phyloP scores from a whole-genome alignment of 1,140 invertebrate genomes.

The Leptinotarsa undecemlineata region DNA sequence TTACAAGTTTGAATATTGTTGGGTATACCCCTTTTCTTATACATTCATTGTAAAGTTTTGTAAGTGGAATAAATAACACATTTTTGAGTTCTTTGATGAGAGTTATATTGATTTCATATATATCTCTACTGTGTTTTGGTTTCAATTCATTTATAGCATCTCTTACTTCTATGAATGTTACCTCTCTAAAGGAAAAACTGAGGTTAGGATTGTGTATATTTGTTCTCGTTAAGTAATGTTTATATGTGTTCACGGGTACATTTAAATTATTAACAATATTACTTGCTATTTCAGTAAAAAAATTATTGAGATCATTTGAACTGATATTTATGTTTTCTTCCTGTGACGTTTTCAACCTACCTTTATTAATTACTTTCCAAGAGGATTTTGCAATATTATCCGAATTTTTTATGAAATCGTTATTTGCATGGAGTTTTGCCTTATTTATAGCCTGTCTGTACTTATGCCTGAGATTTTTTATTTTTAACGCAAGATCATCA shows the following conservation, averaged over 20 bases:
- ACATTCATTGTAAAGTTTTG: neutral
- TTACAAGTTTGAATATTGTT: neutral
- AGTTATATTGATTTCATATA: conserved; percentile 10
- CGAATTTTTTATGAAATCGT: neutral
- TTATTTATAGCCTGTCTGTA: neutral
- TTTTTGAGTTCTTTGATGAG: neutral
- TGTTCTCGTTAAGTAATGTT: too few species aligned
- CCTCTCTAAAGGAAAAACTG: conserved; percentile 6
- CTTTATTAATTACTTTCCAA: neutral
- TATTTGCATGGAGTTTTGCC: neutral
- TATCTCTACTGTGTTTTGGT: neutral
- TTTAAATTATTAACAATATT: too few species aligned
- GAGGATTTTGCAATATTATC: neutral
- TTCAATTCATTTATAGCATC: neutral
- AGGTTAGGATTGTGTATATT: neutral
- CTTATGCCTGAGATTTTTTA: neutral
- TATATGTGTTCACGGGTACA: too few species aligned
- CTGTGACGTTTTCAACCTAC: too few species aligned
- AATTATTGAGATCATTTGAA: too few species aligned
- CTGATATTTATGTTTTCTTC: too few species aligned
- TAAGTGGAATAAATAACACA: neutral
- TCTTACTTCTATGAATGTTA: conserved; percentile 1
- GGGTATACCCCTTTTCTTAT: neutral
- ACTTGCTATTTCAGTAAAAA: too few species aligned
- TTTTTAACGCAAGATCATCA: neutral